Percentiles rank a stretch among this genome's conserved stretches.
Conservation (phyloP, 37 sponge, comb jelly and placozoan species). For the Geodia barretti region DNA sequence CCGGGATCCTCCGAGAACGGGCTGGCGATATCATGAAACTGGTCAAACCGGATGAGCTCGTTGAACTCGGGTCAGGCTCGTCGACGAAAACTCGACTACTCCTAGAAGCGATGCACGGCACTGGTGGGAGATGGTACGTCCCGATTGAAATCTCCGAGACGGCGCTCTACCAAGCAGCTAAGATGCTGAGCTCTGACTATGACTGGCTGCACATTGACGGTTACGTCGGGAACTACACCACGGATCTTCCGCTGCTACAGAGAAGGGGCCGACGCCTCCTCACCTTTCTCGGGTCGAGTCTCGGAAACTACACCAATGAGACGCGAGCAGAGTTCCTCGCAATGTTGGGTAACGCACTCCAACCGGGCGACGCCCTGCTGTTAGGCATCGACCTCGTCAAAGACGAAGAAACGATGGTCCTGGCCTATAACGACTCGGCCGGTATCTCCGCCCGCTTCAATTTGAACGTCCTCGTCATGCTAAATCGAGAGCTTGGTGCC, state of each 20-base stretch:
- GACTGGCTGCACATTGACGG: no score
- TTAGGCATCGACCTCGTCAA: constrained; percentile 20
- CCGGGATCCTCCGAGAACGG: not conserved
- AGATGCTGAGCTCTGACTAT: no score
- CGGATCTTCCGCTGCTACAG: no score
- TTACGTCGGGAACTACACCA: no score
- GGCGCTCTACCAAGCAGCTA: no score
- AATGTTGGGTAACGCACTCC: not conserved
- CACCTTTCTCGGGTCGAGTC: constrained; percentile 1
- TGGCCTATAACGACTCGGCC: constrained; percentile 19
- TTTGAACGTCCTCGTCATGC: not conserved
- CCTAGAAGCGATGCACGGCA: constrained; percentile 5
- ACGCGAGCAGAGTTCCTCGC: not conserved
- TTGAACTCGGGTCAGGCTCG: constrained; percentile 26
- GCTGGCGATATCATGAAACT: not conserved
- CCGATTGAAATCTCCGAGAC: no score
- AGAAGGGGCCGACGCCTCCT: constrained; percentile 12
- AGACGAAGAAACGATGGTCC: not conserved
- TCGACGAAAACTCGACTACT: constrained; percentile 13
- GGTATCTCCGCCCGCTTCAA: constrained; percentile 6
- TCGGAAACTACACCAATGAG: not conserved
- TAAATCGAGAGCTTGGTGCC: constrained; percentile 16
- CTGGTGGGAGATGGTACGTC: no score
- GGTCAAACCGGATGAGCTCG: constrained; percentile 6
- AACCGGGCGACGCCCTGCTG: constrained; percentile 1